phyloP scores from a whole-genome alignment of 2,113 vertebrate species.

The Eulemur macaco region DNA sequence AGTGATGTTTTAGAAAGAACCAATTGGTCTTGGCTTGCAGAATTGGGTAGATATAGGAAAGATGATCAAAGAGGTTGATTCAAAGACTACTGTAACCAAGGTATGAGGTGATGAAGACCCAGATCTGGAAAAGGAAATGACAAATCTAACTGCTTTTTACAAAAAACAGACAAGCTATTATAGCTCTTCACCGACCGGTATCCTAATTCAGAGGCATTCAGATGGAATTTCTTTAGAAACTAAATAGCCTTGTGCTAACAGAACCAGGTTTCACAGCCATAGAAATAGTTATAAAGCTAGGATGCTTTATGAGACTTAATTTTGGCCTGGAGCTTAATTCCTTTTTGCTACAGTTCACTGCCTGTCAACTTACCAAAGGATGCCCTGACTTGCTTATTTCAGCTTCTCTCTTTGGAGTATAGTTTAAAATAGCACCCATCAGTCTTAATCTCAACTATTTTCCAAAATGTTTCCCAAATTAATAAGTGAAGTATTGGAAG shows the following conservation, averaged over 20 bases:
- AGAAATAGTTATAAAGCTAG: slow-evolving; percentile 44
- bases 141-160: neutral
- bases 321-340: slow-evolving; percentile 66
- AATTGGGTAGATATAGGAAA: neutral
- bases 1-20: slow-evolving; percentile 25
- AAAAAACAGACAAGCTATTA: neutral
- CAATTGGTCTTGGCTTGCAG: neutral
- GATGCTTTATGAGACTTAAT: slow-evolving; percentile 59
- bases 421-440: slow-evolving; percentile 76
- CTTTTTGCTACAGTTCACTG: slow-evolving; percentile 61
- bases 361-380: slow-evolving; percentile 65
- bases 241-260: slow-evolving; percentile 23
- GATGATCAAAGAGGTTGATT: neutral
- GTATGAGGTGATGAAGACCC: neutral
- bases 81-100: neutral
- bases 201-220: slow-evolving; percentile 33
- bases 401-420: slow-evolving; percentile 56
- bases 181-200: neutral
- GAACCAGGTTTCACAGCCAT: slow-evolving; percentile 36
- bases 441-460: slow-evolving; percentile 73
- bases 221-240: slow-evolving; percentile 53
- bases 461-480: slow-evolving; percentile 76
- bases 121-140: neutral
- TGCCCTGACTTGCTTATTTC: slow-evolving; percentile 62
- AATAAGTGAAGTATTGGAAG: slow-evolving; percentile 66